Evolutionary conservation across 1,140 invertebrate genomes (phyloP), one percentile per base, ranked within the genome.

Genomic region (Yoshiicerus persimilis): DNA sequence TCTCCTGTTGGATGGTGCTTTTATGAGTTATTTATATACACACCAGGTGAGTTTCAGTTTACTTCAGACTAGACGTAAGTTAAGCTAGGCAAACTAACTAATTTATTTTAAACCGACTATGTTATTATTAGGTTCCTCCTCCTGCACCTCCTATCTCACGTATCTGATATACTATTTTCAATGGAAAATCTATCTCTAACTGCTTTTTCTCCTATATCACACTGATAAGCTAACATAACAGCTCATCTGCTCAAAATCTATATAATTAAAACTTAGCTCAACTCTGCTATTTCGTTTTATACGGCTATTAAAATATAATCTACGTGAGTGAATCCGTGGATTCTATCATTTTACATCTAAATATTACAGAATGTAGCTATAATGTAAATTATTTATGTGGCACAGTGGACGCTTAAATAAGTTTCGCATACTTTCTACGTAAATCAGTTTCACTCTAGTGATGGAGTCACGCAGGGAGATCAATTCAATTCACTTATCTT

Each of bases 401-500:
- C 47, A 56, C 47, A 56, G 16, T 56, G 47, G 47, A 70, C 16
- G 25, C 27, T 70, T 16, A 30, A 70, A 70, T 70, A 66, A 66
- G 11, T 70, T 70, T 70, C 30, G 66, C 34, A 38, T 80, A 38
- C 34, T 23, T 80, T 20, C 30, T 20, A 80, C 34, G 75, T 80
- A 38, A 80, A 80, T 80, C 75, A 80, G 75, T 80, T 80, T 80
- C 34, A 80, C 75, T 80, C 32, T 80, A 9, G 75, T 32, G n/a
- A 80, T 34, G 75, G 34, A 80, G 75, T 80, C 75, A 80, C 75
- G 75, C 75, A 36, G 75, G 11, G 75, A 80, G 75, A 80, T 80
- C 75, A 80, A 80, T 77, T 77, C 70, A 77, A 77, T 38, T 38
- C 75, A 36, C 75, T 77, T 77, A 32, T 80, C 75, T 80, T 80